Conservation (phyloP, 2,113 vertebrate genomes). For the Microcebus lehilahytsara region DNA sequence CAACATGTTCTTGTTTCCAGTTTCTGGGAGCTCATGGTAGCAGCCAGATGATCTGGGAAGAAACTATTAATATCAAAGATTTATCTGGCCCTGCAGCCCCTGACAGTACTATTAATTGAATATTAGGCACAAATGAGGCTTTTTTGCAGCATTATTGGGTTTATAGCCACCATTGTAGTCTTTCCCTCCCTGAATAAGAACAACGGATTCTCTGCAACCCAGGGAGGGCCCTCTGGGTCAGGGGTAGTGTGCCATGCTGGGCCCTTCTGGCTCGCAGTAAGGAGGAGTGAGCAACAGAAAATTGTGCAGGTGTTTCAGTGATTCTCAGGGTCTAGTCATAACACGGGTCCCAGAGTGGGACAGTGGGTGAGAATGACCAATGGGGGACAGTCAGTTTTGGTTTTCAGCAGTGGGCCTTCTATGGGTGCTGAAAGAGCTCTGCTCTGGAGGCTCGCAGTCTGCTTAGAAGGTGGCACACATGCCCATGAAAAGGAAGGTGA, state of each 20-base stretch:
- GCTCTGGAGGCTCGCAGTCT: not conserved
- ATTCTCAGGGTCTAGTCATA: not conserved
- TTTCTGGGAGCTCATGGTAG: conserved; percentile 4
- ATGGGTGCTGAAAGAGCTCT: not conserved
- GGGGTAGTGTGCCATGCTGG: not conserved
- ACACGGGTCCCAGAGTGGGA: not conserved
- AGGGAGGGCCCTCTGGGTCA: not conserved
- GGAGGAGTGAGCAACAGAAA: not conserved
- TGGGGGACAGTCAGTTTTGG: not conserved
- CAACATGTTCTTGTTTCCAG: not conserved
- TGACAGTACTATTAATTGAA: not conserved
- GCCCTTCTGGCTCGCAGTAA: not conserved
- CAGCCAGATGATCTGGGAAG: not conserved
- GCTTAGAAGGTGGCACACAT: not conserved
- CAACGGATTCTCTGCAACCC: not conserved
- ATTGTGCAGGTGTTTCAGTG: not conserved
- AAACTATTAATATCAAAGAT: not conserved
- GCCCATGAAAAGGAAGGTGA: not conserved
- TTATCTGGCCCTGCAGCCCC: not conserved
- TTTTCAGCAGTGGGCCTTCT: not conserved
- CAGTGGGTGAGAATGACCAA: not conserved
- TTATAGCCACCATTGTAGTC: not conserved
- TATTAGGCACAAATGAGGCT: not conserved
- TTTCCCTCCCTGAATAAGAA: not conserved
- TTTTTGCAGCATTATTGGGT: not conserved